Base-by-base conservation (phyloP, 2,113 vertebrate genomes). In the Oryzias celebensis region DNA sequence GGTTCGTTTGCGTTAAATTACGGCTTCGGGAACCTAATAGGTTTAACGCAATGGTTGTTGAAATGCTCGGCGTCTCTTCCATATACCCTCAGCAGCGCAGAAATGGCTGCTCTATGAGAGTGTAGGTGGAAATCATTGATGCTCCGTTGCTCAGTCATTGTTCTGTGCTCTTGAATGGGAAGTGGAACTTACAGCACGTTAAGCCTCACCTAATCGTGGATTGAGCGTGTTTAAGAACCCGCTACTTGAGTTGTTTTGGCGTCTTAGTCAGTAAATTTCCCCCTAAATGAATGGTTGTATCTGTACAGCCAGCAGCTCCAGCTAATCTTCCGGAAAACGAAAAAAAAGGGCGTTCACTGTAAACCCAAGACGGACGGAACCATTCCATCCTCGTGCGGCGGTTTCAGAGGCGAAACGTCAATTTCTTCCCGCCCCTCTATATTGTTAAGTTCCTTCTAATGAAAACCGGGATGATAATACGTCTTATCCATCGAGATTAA, bases 301-400 rank as follows among this genome's bases (percentile, higher is more conserved):
- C 47, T 28, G n/a, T 5, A 23, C 28, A 58, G 52, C 12, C 36
- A 3, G 1, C 48, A 13, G 49, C 13, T 41, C 1, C 46, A 47
- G 62, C 49, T 64, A 51, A 49, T 73, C 77, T 84, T 87, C 85
- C 83, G 75, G 84, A 50, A 75, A 81, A 86, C 86, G 68, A 70
- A 49, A 76, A 81, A 86, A 88, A 89, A 90, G 87, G 88, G 88
- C 88, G 88, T 90, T 89, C 66, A 88, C 88, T 84, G 44, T 54
- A 62, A 56, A 72, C 44, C 28, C 72, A 67, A 72, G 54, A 23
- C 50, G 71, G 65, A 80, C 50, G 45, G 59, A 48, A 58, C 75
- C 52, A 48, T 55, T 72, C 58, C 24, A 55, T 65, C 54, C 22
- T 16, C 15, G 22, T 48, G 23, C 1, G 22, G 45, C 1, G 22